Conservation (phyloP, 2,113 vertebrate genomes). For the Orientallactaga bullata region DNA sequence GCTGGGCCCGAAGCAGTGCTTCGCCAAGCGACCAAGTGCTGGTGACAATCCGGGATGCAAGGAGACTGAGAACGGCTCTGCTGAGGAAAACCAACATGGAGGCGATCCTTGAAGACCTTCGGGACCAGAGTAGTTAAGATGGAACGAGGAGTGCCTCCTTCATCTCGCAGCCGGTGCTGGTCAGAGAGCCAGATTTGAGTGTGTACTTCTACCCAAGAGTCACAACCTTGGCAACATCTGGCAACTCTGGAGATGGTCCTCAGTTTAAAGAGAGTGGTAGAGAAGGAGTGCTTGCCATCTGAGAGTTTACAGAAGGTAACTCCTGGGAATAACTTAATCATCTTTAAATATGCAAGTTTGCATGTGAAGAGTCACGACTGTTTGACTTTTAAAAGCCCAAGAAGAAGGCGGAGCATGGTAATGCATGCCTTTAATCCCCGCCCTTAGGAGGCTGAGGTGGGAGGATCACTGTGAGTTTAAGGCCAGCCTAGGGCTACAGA, state of each 20-base stretch:
- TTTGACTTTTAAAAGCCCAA: conserved; percentile 42
- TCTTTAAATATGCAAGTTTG: conserved; percentile 20
- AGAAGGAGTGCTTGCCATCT: background rate
- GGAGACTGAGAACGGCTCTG: background rate
- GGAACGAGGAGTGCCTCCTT: background rate
- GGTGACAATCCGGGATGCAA: background rate
- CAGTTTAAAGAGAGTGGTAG: background rate
- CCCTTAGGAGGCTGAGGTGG: too few relatives aligned
- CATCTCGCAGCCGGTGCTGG: background rate
- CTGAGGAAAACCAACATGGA: background rate
- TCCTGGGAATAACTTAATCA: conserved; percentile 28
- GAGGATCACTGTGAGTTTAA: too few relatives aligned
- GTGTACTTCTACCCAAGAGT: background rate
- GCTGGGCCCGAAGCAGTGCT: too few relatives aligned
- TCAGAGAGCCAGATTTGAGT: background rate
- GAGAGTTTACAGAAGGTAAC: background rate
- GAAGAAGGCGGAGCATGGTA: too few relatives aligned
- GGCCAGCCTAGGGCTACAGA: too few relatives aligned
- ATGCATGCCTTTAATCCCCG: too few relatives aligned
- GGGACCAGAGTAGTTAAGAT: background rate
- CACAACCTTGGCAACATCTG: background rate
- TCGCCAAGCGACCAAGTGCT: background rate
- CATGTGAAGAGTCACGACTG: background rate
- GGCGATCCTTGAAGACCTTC: background rate
- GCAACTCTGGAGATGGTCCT: background rate